Percentiles rank a stretch among this genome's conserved stretches.
These are phyloP conservation scores for Tinamus guttatus DNA, from an alignment of 2,113 vertebrate genomes.

Conservation along the genomic window DNA sequence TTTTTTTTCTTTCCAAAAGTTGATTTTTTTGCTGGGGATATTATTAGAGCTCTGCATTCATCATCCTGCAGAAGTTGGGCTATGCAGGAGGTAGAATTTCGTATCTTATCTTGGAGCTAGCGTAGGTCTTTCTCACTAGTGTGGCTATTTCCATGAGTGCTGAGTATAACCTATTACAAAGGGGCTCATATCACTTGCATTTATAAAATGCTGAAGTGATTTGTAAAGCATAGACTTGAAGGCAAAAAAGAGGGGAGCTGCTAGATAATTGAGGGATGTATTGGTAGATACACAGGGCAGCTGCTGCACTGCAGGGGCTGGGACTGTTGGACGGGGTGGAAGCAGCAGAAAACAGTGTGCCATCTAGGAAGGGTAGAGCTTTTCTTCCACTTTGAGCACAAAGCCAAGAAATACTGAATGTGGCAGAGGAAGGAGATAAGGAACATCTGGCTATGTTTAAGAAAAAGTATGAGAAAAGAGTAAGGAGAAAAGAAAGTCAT, in stretches of 20 bases:
- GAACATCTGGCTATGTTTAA: rapidly evolving
- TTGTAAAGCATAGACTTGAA: background rate
- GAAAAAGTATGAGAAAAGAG: background rate
- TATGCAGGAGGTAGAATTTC: background rate
- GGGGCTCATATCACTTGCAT: rapidly evolving
- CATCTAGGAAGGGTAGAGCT: background rate
- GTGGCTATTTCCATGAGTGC: background rate
- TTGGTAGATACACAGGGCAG: background rate
- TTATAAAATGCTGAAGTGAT: background rate
- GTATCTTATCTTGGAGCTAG: background rate
- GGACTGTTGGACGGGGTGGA: background rate
- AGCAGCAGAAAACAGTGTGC: background rate
- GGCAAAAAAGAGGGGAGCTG: background rate
- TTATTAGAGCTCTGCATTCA: background rate
- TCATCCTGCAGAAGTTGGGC: background rate
- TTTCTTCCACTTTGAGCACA: background rate
- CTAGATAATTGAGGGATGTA: background rate
- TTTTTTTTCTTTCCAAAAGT: background rate
- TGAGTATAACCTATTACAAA: background rate
- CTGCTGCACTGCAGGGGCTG: background rate
- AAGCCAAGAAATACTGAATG: background rate
- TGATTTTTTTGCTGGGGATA: background rate
- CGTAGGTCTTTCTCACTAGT: rapidly evolving
- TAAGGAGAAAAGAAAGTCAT: background rate
- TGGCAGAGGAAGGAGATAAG: background rate